A percentile compares a stretch with the other conserved stretches of the same genome.
phyloP scores from a whole-genome alignment of 2,888 invertebrate species.

The Sphaerophoria rueppellii region DNA sequence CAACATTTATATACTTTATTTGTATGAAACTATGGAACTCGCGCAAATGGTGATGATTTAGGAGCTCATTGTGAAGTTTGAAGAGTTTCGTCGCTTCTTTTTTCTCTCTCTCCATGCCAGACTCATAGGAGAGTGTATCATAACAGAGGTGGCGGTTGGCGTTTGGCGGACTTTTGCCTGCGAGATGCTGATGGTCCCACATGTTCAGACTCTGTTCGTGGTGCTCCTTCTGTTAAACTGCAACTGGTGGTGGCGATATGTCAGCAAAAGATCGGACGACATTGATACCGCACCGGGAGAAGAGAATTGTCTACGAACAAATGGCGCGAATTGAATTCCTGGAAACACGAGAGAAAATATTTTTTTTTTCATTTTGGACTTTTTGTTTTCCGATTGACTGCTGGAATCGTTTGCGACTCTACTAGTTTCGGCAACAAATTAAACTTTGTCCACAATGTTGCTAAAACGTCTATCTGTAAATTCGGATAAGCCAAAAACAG shows the following conservation, averaged over 20 bases:
- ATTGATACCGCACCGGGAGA: conserved; percentile 57
- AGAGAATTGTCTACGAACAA: conserved; percentile 33
- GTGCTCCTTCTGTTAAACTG: not conserved
- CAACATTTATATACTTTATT: conserved; percentile 21
- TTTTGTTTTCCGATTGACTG: not conserved
- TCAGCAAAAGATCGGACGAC: conserved; percentile 67
- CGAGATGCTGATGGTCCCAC: conserved; percentile 49
- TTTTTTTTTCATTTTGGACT: conserved; percentile 1
- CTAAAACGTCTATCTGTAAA: conserved; percentile 8
- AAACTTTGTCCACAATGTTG: conserved; percentile 50
- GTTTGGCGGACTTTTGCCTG: too few species aligned
- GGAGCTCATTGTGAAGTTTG: conserved; percentile 68
- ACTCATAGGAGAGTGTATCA: conserved; percentile 68
- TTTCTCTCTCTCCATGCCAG: not conserved
- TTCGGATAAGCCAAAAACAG: conserved; percentile 14
- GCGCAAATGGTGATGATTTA: conserved; percentile 68
- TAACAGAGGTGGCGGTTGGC: conserved; percentile 46
- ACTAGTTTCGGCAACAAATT: conserved; percentile 56
- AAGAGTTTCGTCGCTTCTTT: conserved; percentile 45
- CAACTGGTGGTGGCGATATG: conserved; percentile 19
- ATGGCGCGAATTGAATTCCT: conserved; percentile 69
- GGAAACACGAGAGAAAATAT: conserved; percentile 53
- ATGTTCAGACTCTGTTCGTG: conserved; percentile 35
- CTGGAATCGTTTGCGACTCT: conserved; percentile 1
- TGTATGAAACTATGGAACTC: conserved; percentile 6